These are phyloP conservation scores for Protophormia terraenovae DNA, from an alignment of 2,888 invertebrate species.

Conservation along the genomic window DNA sequence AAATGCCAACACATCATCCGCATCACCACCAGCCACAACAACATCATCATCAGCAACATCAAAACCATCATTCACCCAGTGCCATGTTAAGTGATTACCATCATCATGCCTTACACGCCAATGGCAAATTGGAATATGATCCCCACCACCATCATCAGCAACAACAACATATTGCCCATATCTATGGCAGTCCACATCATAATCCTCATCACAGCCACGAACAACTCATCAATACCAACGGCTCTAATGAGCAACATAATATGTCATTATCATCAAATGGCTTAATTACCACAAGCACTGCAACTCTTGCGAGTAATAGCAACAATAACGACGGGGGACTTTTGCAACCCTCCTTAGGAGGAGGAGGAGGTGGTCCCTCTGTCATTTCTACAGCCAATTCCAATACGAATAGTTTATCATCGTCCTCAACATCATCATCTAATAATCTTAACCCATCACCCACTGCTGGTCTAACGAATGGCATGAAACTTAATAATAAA, in stretches of 20 bases:
- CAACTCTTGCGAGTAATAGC: slow-evolving; percentile 61
- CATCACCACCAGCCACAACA: slow-evolving; percentile 60
- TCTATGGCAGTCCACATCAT: slow-evolving; percentile 78
- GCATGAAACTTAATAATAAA: slow-evolving; percentile 66
- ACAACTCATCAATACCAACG: slow-evolving; percentile 67
- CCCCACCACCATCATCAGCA: slow-evolving; percentile 73
- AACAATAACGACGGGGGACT: slow-evolving; percentile 69
- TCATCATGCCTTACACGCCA: slow-evolving; percentile 69
- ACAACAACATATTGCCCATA: slow-evolving; percentile 78
- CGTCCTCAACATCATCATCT: slow-evolving; percentile 31
- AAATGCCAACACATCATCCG: slow-evolving; percentile 56
- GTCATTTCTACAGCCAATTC: slow-evolving; percentile 52
- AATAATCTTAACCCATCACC: slow-evolving; percentile 61
- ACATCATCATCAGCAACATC: slow-evolving; percentile 71
- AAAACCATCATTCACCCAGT: slow-evolving; percentile 75
- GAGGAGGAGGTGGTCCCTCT: slow-evolving; percentile 50
- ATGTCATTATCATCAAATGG: slow-evolving; percentile 67
- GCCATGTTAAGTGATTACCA: slow-evolving; percentile 75
- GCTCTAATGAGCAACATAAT: slow-evolving; percentile 59
- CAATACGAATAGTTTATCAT: slow-evolving; percentile 41
- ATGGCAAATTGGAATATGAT: slow-evolving; percentile 77
- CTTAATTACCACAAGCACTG: slow-evolving; percentile 56
- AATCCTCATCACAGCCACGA: slow-evolving; percentile 69
- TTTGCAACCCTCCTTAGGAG: slow-evolving; percentile 67
- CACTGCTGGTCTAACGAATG: slow-evolving; percentile 52